Conservation (phyloP, 30 jellyfish, hydroid and myxozoan species). For the Pelagia noctiluca region DNA sequence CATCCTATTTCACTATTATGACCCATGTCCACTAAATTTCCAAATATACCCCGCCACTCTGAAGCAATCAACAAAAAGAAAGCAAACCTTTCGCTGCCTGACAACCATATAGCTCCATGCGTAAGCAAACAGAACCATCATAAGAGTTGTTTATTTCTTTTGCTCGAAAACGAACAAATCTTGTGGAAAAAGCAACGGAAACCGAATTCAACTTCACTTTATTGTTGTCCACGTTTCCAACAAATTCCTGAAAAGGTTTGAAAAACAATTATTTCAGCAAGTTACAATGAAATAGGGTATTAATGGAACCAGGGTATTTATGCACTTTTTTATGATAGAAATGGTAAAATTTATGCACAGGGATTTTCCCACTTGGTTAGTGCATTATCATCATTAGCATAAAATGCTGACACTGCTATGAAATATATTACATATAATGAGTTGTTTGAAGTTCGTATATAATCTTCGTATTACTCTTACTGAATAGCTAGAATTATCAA, state of each 20-base stretch:
- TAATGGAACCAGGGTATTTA: background rate
- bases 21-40: background rate
- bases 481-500: too few relatives aligned
- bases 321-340: background rate
- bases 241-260: background rate
- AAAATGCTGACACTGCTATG: background rate
- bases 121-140: constrained; percentile 35
- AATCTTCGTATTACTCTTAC: too few relatives aligned
- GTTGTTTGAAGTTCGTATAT: too few relatives aligned
- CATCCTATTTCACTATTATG: background rate
- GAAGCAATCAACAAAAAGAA: too few relatives aligned
- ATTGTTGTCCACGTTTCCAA: constrained; percentile 30
- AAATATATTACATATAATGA: background rate
- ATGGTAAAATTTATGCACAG: background rate
- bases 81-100: constrained; percentile 16
- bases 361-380: too few relatives aligned
- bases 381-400: background rate
- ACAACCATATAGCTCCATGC: constrained; percentile 30
- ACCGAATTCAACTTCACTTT: constrained; percentile 17
- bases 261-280: too few relatives aligned
- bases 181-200: background rate
- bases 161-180: constrained; percentile 32
- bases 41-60: background rate
- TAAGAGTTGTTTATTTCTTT: background rate
- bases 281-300: too few relatives aligned